Conservation (phyloP, 2,888 invertebrate species). For the Campopleginae sp. region DNA sequence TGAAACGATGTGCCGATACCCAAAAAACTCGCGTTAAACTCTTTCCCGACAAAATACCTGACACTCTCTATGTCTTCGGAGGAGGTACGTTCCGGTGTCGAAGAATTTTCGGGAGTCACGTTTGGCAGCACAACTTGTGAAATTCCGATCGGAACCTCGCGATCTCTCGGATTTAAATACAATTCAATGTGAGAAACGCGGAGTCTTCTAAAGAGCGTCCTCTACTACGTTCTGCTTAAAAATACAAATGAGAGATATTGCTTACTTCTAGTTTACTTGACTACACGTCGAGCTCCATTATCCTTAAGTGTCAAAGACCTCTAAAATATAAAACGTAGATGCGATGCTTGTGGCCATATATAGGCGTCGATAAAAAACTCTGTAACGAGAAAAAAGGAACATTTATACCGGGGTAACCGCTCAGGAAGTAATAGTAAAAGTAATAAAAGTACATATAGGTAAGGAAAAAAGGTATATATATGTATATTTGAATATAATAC, state of each 20-base stretch:
- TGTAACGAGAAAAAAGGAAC: constrained; percentile 51
- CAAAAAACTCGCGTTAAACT: neutral
- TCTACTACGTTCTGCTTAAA: neutral
- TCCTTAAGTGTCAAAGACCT: constrained; percentile 42
- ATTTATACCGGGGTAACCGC: constrained; percentile 26
- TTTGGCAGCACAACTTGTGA: neutral
- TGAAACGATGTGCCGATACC: constrained; percentile 7
- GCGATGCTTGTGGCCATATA: constrained; percentile 13
- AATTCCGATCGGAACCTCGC: neutral
- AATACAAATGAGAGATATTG: neutral
- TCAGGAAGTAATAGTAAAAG: constrained; percentile 45
- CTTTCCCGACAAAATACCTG: neutral
- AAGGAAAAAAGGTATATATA: constrained; percentile 6
- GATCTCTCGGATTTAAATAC: neutral
- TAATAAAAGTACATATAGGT: constrained; percentile 47
- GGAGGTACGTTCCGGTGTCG: neutral
- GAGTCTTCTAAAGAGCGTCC: neutral
- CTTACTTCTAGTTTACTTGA: neutral
- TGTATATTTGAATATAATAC: constrained; percentile 12
- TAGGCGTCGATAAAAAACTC: constrained; percentile 34
- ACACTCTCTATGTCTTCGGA: neutral
- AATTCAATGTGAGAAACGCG: neutral
- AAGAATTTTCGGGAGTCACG: neutral
- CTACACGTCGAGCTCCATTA: neutral
- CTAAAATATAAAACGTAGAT: constrained; percentile 21